Conservation (phyloP, 2,888 invertebrate genomes). For the Caenorhabditis doughertyi region DNA sequence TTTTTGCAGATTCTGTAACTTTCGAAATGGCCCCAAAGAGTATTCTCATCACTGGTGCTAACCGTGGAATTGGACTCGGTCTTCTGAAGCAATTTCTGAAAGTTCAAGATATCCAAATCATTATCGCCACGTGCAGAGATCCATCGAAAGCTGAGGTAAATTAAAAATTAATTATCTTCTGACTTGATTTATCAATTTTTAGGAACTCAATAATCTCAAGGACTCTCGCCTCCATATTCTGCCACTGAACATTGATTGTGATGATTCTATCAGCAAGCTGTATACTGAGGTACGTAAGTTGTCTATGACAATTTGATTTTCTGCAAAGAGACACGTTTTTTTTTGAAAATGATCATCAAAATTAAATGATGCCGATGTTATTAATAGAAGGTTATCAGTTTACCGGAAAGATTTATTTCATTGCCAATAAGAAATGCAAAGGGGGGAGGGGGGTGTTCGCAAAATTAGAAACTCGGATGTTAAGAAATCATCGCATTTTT, state of each 20-base stretch:
- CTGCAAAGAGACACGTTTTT: too few relatives aligned
- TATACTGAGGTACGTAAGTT: conserved; percentile 33
- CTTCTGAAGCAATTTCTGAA: conserved; percentile 53
- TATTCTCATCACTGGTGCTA: conserved; percentile 63
- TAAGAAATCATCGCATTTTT: too few relatives aligned
- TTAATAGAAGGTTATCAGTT: too few relatives aligned
- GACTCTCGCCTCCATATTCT: conserved; percentile 61
- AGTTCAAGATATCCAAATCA: conserved; percentile 34
- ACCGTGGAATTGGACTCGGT: conserved; percentile 66
- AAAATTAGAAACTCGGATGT: too few relatives aligned
- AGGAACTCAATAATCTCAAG: conserved; percentile 53
- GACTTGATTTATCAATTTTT: neutral
- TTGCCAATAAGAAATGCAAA: too few relatives aligned
- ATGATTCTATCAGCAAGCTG: conserved; percentile 55
- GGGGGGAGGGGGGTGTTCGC: too few relatives aligned
- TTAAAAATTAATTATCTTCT: neutral
- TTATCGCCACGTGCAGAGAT: conserved; percentile 59
- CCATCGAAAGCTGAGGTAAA: conserved; percentile 41
- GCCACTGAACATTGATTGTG: conserved; percentile 56
- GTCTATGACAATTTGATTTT: conserved; percentile 8
- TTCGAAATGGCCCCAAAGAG: conserved; percentile 55
- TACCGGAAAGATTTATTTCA: too few relatives aligned
- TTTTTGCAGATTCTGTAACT: too few relatives aligned
- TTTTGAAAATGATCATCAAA: neutral
- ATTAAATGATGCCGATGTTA: neutral